Conservation (phyloP, 2,113 vertebrate species). For the Gallinago paraguaiae region DNA sequence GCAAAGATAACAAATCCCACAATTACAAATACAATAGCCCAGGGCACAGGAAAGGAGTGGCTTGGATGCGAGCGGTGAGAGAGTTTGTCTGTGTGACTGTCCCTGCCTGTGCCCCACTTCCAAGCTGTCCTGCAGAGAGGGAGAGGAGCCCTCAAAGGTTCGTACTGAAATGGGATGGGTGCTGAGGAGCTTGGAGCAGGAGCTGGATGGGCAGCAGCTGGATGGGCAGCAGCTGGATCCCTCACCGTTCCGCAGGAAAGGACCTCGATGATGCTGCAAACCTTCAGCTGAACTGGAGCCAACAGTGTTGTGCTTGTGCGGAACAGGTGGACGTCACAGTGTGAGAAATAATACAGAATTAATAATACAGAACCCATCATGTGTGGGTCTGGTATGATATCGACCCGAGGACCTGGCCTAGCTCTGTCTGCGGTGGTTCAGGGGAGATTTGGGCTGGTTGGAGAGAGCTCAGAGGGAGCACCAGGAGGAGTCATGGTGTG, state of each 20-base stretch:
- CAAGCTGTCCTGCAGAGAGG: not conserved
- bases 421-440: accelerated
- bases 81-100: not conserved
- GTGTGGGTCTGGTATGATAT: accelerated
- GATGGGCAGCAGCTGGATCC: not conserved
- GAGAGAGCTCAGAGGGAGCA: not conserved
- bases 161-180: accelerated
- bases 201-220: not conserved
- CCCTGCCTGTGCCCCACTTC: not conserved
- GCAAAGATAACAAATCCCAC: not conserved
- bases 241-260: not conserved
- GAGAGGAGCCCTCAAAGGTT: not conserved
- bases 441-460: not conserved
- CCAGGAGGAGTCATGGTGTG: not conserved
- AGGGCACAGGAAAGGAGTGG: not conserved
- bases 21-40: not conserved
- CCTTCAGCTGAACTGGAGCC: not conserved
- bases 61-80: accelerated
- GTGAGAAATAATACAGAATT: not conserved
- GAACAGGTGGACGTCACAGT: not conserved
- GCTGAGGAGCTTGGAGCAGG: not conserved
- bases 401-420: not conserved
- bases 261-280: not conserved
- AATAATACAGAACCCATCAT: accelerated
- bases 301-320: not conserved